Percentiles rank a stretch among this genome's conserved stretches.
These are phyloP conservation scores for Rhodophaea formosa DNA, from an alignment of 2,888 invertebrate genomes.

Conservation along the genomic window DNA sequence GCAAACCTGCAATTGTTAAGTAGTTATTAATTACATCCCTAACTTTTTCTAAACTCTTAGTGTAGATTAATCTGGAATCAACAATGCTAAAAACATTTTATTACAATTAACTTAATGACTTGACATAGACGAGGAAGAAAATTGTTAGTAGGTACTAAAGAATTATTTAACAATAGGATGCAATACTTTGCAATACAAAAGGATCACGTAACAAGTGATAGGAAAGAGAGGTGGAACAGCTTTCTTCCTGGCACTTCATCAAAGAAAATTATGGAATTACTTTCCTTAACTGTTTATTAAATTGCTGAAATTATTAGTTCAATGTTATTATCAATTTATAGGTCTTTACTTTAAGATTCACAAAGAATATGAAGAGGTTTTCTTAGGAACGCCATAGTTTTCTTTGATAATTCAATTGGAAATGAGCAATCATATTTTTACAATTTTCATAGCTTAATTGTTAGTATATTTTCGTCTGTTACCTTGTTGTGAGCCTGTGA, in stretches of 20 bases:
- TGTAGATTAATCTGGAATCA: conserved; percentile 19
- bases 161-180: not conserved
- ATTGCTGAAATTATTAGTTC: too few relatives aligned
- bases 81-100: conserved; percentile 19
- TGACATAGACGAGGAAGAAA: conserved; percentile 1
- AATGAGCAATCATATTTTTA: not conserved
- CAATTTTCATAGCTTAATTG: too few relatives aligned
- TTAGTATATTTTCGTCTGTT: conserved; percentile 34
- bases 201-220: not conserved
- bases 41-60: conserved; percentile 38
- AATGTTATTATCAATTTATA: too few relatives aligned
- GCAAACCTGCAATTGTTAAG: conserved; percentile 82
- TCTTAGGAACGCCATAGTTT: not conserved
- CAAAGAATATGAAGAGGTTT: not conserved
- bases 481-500: conserved; percentile 86
- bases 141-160: not conserved
- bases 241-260: conserved; percentile 6
- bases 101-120: conserved; percentile 15
- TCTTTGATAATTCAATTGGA: not conserved
- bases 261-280: conserved; percentile 3
- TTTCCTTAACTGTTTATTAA: too few relatives aligned
- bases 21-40: conserved; percentile 39
- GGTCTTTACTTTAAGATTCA: too few relatives aligned
- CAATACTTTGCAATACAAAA: not conserved
- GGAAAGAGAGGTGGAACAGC: not conserved